phyloP scores from a whole-genome alignment of 1,140 invertebrate species.

The Meteorus sp. region DNA sequence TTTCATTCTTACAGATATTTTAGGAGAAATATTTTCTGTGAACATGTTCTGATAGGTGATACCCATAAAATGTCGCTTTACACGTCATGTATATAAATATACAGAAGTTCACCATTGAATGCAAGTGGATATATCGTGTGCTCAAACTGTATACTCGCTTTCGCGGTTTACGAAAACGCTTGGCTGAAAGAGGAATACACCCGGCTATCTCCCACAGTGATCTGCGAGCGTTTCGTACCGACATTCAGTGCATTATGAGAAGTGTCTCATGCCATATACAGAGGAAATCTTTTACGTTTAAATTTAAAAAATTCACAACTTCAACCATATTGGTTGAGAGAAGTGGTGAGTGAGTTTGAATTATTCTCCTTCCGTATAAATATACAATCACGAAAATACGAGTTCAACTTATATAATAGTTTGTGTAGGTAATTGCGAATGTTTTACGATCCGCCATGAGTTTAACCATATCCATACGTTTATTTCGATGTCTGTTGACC shows the following conservation, averaged over 20 bases:
- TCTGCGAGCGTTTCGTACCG: neutral
- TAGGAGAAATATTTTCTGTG: too few relatives aligned
- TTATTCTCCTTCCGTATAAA: too few relatives aligned
- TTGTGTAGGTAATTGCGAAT: neutral
- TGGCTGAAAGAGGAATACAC: conserved; percentile 3
- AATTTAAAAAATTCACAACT: neutral
- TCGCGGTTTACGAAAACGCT: neutral
- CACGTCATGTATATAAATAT: neutral
- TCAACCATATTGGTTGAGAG: too few relatives aligned
- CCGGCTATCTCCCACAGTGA: conserved; percentile 16
- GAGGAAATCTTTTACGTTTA: neutral
- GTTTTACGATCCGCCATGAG: too few relatives aligned
- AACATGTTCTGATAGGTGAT: too few relatives aligned
- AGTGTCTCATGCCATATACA: neutral
- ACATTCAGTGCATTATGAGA: neutral
- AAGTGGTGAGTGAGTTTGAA: neutral
- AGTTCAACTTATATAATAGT: too few relatives aligned
- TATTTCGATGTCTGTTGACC: too few relatives aligned
- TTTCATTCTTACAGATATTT: too few relatives aligned
- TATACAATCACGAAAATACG: too few relatives aligned
- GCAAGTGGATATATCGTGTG: neutral
- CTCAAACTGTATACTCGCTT: neutral
- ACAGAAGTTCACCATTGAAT: too few relatives aligned
- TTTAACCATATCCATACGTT: too few relatives aligned
- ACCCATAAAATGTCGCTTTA: too few relatives aligned